A percentile compares a stretch with the other conserved stretches of the same genome.
Conservation (phyloP, 2,113 vertebrate species). For the Oenanthe oenanthe region DNA sequence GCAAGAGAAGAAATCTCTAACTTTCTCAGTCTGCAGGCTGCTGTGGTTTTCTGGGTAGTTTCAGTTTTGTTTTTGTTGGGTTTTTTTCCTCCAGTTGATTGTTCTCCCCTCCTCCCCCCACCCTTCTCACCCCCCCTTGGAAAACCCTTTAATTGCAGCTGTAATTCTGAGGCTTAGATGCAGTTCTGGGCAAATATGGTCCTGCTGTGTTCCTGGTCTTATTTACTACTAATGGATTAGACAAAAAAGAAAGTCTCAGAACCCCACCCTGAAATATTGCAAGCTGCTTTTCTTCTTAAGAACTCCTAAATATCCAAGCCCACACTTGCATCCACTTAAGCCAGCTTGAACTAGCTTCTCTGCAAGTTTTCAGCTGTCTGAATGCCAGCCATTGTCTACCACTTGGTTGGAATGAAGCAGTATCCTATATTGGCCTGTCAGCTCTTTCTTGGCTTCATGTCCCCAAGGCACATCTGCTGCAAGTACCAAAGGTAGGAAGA, state of each 20-base stretch:
- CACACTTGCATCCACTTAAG: constrained; percentile 16
- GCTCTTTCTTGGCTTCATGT: background rate
- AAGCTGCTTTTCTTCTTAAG: constrained; percentile 32
- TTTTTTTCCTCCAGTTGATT: background rate
- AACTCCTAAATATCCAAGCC: constrained; percentile 20
- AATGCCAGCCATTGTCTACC: constrained; percentile 42
- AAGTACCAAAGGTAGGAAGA: background rate
- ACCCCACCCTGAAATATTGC: constrained; percentile 26
- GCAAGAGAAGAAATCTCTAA: background rate
- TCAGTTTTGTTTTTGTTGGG: background rate
- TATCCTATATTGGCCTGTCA: background rate
- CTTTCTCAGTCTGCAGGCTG: background rate
- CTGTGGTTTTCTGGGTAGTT: background rate
- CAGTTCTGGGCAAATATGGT: background rate
- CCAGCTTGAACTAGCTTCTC: constrained; percentile 30
- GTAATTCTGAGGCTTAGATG: background rate
- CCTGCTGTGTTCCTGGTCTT: background rate
- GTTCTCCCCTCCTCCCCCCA: accelerated
- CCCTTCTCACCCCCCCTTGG: background rate
- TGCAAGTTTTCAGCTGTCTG: background rate
- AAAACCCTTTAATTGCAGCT: constrained; percentile 8
- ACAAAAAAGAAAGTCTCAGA: background rate
- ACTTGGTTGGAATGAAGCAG: background rate
- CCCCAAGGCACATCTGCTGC: accelerated
- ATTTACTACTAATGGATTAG: background rate